phyloP scores from a whole-genome alignment of 2,888 invertebrate species.

The Celastrina argiolus region DNA sequence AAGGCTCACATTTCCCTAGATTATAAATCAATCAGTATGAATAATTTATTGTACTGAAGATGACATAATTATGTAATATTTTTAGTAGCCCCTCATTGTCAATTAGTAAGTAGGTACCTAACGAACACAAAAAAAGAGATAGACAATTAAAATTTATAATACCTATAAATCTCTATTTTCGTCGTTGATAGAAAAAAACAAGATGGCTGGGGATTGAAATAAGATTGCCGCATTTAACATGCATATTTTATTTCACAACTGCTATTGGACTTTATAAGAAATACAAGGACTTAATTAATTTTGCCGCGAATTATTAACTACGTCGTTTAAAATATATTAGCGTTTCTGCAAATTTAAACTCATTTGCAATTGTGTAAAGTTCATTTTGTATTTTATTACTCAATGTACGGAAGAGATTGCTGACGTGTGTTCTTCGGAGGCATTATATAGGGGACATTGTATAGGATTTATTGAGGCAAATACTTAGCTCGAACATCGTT shows the following conservation, averaged over 20 bases:
- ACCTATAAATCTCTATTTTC: too few species aligned
- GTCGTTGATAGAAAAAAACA: too few species aligned
- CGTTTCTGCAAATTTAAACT: neutral
- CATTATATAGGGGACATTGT: neutral
- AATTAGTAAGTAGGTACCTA: too few species aligned
- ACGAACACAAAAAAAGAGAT: too few species aligned
- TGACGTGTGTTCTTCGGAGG: neutral
- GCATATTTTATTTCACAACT: neutral
- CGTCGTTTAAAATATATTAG: neutral
- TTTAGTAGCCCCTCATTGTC: too few species aligned
- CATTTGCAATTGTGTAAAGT: neutral
- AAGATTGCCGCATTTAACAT: neutral
- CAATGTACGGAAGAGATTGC: neutral
- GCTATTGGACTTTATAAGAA: neutral
- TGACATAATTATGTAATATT: too few species aligned
- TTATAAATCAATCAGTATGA: too few species aligned
- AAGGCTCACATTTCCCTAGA: too few species aligned
- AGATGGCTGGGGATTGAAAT: too few species aligned
- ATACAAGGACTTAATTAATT: slow-evolving; percentile 4
- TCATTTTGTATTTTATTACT: neutral
- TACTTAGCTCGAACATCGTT: neutral
- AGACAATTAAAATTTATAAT: too few species aligned
- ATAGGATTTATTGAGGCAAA: neutral
- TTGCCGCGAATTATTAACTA: neutral
- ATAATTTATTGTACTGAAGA: too few species aligned